These are phyloP conservation scores for Zele albiditarsus DNA, from an alignment of 2,888 invertebrate species.

Conservation along the genomic window DNA sequence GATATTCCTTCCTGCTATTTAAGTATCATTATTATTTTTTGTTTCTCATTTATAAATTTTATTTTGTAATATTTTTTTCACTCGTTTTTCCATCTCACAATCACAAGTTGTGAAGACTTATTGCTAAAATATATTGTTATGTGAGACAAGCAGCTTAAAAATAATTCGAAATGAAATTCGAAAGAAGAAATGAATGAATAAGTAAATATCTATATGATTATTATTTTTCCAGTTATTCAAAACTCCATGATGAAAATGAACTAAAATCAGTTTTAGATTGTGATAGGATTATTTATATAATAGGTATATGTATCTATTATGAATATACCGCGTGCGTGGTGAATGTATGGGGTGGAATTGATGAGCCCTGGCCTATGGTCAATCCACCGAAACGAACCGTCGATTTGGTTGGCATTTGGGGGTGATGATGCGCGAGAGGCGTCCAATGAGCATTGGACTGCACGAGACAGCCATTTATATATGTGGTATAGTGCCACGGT, in stretches of 20 bases:
- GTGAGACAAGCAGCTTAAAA: constrained; percentile 28
- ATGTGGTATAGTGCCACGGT: constrained; percentile 43
- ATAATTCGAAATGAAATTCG: background rate
- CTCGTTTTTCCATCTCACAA: background rate
- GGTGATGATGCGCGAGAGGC: constrained; percentile 38
- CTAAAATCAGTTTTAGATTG: background rate
- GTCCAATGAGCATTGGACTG: constrained; percentile 39
- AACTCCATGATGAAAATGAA: background rate
- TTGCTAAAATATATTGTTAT: background rate
- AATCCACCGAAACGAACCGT: constrained; percentile 22
- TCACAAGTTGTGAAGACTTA: background rate
- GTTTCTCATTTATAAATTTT: background rate
- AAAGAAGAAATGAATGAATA: background rate
- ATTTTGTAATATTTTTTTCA: background rate
- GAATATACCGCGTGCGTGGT: background rate
- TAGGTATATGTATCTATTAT: background rate
- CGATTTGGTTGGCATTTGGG: constrained; percentile 25
- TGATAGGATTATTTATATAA: background rate
- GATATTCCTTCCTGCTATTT: constrained; percentile 24
- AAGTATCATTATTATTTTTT: background rate
- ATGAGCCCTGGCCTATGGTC: constrained; percentile 2
- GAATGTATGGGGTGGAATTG: background rate
- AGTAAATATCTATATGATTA: background rate
- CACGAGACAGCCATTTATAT: constrained; percentile 29
- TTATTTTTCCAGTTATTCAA: background rate